Base-by-base conservation (phyloP, 2,797 vertebrate genomes). In the Dendrocincla fuliginosa region DNA sequence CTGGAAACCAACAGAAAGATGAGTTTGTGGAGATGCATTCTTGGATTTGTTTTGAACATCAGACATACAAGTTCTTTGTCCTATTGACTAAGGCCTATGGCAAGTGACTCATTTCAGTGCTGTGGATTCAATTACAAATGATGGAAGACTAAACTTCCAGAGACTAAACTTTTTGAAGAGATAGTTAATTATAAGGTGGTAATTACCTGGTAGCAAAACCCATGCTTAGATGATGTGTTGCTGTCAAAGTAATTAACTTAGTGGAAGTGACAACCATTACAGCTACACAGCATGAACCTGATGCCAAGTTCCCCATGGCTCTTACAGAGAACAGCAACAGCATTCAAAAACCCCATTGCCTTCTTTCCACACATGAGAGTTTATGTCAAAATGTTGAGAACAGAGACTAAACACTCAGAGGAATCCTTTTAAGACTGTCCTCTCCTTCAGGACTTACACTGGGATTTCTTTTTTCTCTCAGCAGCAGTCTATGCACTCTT, bases 111-210 rank as follows among this genome's bases (percentile, higher is more conserved):
- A 61, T 52, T 55, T 93, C 42, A 30, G 37, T 69, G 25, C 47
- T 74, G 23, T 37, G 32, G 52, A 84, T 78, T 90, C 60, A 76
- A 65, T 64, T 74, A 55, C 32, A 86, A 82, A 55, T 27, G 13
- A 74, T 82, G 17, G 19, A 82, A 89, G n/a, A n/a, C n/a, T n/a
- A n/a, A n/a, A n/a, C n/a, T n/a, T n/a, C 25, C 46, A 47, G 28
- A 87, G 12, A 84, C 39, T 37, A 67, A 83, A 50, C 13, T 71
- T 85, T 90, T 60, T 71, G 27, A 90, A 87, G 23, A 90, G 42
- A 68, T 73, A 69, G 92, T 86, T 95, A 90, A 91, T 87, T 91
- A 69, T 59, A 90, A 94, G 47, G 57, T 86, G 35, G 27, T 52
- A 94, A 90, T 95, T 86, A 78, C 35, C 53, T 81, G 28, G 28